phyloP scores from a whole-genome alignment of 2,888 invertebrate genomes.

The Macrophya annulata region DNA sequence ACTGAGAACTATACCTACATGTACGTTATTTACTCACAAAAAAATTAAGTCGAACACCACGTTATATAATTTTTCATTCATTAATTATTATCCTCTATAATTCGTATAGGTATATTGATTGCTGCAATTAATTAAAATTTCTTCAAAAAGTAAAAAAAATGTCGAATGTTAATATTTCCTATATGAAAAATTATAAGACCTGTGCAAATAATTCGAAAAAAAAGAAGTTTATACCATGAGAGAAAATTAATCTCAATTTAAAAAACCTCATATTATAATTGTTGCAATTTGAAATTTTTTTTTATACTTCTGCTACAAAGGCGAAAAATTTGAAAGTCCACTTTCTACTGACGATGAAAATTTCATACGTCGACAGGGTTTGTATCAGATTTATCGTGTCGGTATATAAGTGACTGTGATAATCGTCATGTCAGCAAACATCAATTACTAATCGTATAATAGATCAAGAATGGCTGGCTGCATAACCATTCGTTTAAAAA shows the following conservation, averaged over 20 bases:
- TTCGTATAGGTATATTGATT: background rate
- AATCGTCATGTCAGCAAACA: background rate
- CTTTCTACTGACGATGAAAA: background rate
- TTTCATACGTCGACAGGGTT: background rate
- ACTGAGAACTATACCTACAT: too few species aligned
- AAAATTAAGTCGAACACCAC: background rate
- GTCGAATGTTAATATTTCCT: background rate
- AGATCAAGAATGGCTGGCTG: slow-evolving; percentile 18
- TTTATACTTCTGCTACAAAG: background rate
- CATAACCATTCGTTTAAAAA: slow-evolving; percentile 27
- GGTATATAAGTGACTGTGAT: background rate
- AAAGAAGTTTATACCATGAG: background rate
- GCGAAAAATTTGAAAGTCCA: slow-evolving; percentile 3
- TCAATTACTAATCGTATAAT: slow-evolving; percentile 1
- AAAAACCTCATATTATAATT: too few species aligned
- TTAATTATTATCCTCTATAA: background rate
- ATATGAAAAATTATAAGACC: background rate
- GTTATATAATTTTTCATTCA: background rate
- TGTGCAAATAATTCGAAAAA: background rate
- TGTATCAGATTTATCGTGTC: background rate
- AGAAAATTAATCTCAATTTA: background rate
- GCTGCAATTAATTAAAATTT: background rate
- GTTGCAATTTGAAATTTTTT: background rate
- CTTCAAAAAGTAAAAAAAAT: background rate
- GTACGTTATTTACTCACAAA: background rate